Evolutionary conservation across 2,888 invertebrate genomes (phyloP), one percentile per base, ranked within the genome.

Genomic region (Drosophila mulleri): DNA sequence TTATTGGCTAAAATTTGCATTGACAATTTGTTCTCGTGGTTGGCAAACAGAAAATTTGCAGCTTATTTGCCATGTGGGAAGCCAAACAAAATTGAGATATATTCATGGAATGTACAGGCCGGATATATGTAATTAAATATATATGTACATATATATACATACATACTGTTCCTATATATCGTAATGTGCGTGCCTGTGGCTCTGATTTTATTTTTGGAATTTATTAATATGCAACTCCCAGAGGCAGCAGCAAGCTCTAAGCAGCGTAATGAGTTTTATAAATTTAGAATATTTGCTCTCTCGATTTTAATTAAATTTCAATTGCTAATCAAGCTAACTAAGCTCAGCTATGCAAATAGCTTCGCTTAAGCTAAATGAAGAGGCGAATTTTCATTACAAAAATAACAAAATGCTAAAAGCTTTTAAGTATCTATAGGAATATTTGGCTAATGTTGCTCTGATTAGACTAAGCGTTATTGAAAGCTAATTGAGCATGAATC

Each of bases 181-280:
- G 41, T 56, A 56, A 20, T 47, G 6, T 20, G 47, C 18, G 14
- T 18, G 23, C 4, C 18, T 23, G 39, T 57, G 52, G 50, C 32
- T 41, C 44, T 44, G 62, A 50, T 54, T 82, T 83, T 79, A 77
- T 84, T 82, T 70, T 73, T 75, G 80, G 59, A 63, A 87, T 75
- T 75, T 67, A 87, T 87, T 84, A 60, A 64, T 61, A 60, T 53
- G 3, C 1, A 3, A 32, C 7, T 18, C 50, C 18, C 50, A 7
- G 32, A 18, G n/a, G 18, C 23, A 2, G 6, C 9, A 6, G 32
- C 48, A 0, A 26, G 20, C 16, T 57, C 44, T 37, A 16, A 16
- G n/a, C 14, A 14, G 54, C 35, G 35, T 62, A 71, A 71, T 54
- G 66, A 45, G 53, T 52, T 71, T 56, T 44, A 47, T 62, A 56